Percentiles rank a stretch among this genome's conserved stretches.
Evolutionary conservation across 1,140 invertebrate species (phyloP).

Genomic region (Drosophila quadrilineata): DNA sequence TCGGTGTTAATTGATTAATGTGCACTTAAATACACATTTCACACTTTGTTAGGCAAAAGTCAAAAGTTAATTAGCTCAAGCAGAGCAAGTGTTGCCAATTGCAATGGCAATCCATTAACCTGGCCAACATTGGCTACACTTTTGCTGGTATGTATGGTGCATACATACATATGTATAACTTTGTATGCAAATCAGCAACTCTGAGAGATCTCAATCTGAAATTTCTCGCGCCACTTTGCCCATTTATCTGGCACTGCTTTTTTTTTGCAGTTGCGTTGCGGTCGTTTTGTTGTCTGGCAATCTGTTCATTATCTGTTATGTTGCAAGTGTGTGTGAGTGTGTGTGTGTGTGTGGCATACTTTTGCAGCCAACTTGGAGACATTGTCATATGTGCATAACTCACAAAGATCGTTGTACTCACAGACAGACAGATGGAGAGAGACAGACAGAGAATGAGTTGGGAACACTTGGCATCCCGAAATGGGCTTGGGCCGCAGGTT

Average conservation of each 20-base stretch:
- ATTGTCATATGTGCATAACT: constrained; percentile 69
- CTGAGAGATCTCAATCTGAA: constrained; percentile 50
- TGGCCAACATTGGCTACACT: constrained; percentile 42
- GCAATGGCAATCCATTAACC: constrained; percentile 24
- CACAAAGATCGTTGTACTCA: constrained; percentile 56
- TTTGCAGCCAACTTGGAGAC: constrained; percentile 24
- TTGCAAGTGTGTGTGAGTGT: too few species aligned
- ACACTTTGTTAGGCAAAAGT: too few species aligned
- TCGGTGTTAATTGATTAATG: too few species aligned
- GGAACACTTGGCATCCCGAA: too few species aligned
- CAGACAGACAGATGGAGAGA: too few species aligned
- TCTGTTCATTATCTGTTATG: constrained; percentile 61
- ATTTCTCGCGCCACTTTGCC: constrained; percentile 22
- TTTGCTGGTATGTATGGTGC: constrained; percentile 43
- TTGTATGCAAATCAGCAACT: constrained; percentile 48
- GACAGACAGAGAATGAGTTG: too few species aligned
- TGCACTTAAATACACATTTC: too few species aligned
- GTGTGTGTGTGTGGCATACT: constrained; percentile 65
- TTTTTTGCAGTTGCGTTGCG: not conserved
- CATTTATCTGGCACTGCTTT: constrained; percentile 38
- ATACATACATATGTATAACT: too few species aligned
- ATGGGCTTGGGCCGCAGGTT: constrained; percentile 59
- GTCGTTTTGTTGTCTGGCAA: constrained; percentile 36
- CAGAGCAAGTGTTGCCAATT: constrained; percentile 21
- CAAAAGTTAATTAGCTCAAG: too few species aligned